Conservation (phyloP, 2,113 vertebrate species). For the Tor tambroides region DNA sequence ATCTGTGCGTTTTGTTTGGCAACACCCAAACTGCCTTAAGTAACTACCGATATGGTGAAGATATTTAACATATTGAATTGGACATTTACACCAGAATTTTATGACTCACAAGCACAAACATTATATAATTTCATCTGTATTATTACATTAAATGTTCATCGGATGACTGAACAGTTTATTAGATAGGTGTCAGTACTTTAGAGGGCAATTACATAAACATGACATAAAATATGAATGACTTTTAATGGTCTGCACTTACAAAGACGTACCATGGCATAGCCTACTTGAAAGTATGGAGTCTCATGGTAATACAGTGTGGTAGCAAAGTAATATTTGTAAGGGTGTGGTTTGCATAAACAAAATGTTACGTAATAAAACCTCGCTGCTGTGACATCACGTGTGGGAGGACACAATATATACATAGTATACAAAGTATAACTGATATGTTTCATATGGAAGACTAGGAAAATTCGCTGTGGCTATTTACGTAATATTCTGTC, state of each 20-base stretch:
- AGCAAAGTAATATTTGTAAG: background rate
- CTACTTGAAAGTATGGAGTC: background rate
- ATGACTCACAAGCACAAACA: background rate
- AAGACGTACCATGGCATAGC: background rate
- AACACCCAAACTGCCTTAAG: background rate
- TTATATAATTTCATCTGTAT: background rate
- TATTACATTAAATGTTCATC: background rate
- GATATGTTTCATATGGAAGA: background rate
- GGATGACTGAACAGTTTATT: background rate
- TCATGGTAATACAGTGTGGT: background rate
- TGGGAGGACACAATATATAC: constrained; percentile 16
- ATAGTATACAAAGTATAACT: background rate
- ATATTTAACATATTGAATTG: background rate
- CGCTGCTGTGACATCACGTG: background rate
- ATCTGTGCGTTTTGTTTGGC: background rate
- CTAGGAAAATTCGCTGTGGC: background rate
- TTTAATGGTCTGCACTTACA: background rate
- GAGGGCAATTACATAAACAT: background rate
- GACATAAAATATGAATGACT: background rate
- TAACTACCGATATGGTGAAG: background rate
- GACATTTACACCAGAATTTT: background rate
- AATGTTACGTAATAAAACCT: constrained; percentile 14
- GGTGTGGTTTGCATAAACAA: background rate
- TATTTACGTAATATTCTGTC: background rate
- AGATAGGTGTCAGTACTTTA: background rate